Conservation (phyloP, 2,888 invertebrate species). For the Pimpla rufipes region DNA sequence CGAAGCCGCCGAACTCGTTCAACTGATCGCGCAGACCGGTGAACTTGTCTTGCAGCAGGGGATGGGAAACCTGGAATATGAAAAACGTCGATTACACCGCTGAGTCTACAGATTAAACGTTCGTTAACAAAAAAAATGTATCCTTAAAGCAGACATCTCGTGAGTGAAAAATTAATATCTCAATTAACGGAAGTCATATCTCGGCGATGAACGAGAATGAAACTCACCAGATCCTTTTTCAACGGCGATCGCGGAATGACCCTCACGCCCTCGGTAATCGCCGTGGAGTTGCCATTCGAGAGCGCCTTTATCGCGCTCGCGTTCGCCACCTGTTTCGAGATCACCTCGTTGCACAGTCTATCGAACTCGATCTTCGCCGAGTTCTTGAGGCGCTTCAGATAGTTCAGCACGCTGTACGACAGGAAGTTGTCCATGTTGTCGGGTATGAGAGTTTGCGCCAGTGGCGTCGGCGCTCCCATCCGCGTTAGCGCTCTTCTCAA, state of each 20-base stretch:
- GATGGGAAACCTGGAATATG: constrained; percentile 87
- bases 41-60: constrained; percentile 93
- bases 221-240: constrained; percentile 91
- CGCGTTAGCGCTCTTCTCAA: constrained; percentile 95
- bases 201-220: too few relatives aligned
- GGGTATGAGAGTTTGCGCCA: constrained; percentile 94
- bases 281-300: constrained; percentile 83
- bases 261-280: constrained; percentile 91
- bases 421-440: constrained; percentile 97
- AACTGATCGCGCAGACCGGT: constrained; percentile 93
- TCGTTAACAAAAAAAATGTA: too few relatives aligned
- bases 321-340: constrained; percentile 87
- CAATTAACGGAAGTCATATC: too few relatives aligned
- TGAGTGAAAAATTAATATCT: neutral
- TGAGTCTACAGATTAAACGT: too few relatives aligned
- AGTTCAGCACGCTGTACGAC: constrained; percentile 96
- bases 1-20: constrained; percentile 94
- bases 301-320: constrained; percentile 81
- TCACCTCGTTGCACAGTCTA: constrained; percentile 93
- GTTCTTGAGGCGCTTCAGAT: constrained; percentile 97
- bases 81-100: neutral
- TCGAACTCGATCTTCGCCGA: constrained; percentile 97
- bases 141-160: too few relatives aligned
- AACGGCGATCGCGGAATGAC: constrained; percentile 90
- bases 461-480: constrained; percentile 94